Evolutionary conservation across 2,888 invertebrate genomes (phyloP).

Genomic region (Lasioglossum pauxillum): DNA sequence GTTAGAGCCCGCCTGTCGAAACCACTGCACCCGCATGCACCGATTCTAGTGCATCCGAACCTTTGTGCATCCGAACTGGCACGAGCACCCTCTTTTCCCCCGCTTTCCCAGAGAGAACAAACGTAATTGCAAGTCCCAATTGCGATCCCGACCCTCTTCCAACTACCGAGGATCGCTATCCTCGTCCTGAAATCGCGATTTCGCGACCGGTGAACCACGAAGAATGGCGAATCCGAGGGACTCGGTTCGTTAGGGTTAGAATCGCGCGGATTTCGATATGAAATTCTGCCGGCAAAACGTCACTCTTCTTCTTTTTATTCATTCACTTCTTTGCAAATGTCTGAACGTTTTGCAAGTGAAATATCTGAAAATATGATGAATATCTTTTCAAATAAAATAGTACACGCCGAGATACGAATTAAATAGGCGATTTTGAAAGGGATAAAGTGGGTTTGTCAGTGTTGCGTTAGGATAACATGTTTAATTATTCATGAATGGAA

Average conservation of each 20-base stretch:
- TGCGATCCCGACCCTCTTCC: neutral
- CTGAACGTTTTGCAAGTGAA: neutral
- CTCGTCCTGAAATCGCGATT: neutral
- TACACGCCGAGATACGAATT: neutral
- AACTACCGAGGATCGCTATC: neutral
- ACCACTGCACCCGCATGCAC: conserved; percentile 72
- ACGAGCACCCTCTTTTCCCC: neutral
- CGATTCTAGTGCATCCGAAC: conserved; percentile 40
- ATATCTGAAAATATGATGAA: neutral
- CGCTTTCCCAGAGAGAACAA: conserved; percentile 23
- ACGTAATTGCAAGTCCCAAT: neutral
- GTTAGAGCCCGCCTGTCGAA: conserved; percentile 68
- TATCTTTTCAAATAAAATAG: neutral
- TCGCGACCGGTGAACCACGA: neutral
- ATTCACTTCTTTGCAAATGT: neutral
- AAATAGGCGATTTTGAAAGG: neutral
- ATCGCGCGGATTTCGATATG: neutral
- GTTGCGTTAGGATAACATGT: conserved; percentile 14
- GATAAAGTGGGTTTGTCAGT: neutral
- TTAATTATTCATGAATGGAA: conserved; percentile 37
- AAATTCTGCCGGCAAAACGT: neutral
- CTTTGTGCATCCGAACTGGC: conserved; percentile 19
- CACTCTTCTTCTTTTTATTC: neutral
- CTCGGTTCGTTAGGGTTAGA: neutral
- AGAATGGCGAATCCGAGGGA: neutral